These are phyloP conservation scores for Drosophila grimshawi DNA, from an alignment of 1,140 invertebrate genomes.

Conservation along the genomic window DNA sequence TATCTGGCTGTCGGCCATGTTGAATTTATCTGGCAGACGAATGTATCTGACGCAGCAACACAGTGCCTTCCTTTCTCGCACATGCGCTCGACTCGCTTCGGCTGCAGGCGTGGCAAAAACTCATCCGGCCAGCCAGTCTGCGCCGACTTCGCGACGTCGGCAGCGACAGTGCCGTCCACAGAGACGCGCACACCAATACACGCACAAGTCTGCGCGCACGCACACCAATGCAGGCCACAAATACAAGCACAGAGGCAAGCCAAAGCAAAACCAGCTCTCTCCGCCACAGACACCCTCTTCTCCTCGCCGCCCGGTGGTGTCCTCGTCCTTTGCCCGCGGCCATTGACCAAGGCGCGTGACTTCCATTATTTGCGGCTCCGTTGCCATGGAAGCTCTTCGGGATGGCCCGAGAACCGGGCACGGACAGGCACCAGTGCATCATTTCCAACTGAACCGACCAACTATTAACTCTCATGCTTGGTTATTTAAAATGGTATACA, in stretches of 20 bases:
- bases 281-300: neutral
- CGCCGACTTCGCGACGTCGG: slow-evolving; percentile 29
- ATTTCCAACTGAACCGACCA: slow-evolving; percentile 20
- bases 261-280: slow-evolving; percentile 23
- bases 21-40: slow-evolving; percentile 67
- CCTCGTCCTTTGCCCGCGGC: slow-evolving; percentile 2
- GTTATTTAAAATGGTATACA: neutral
- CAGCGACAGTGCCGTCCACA: slow-evolving; percentile 42
- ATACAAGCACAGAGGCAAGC: neutral
- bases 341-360: slow-evolving; percentile 57
- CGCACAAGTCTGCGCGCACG: slow-evolving; percentile 48
- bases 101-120: slow-evolving; percentile 66
- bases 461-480: neutral
- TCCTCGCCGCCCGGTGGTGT: too few species aligned
- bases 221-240: slow-evolving; percentile 17
- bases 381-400: slow-evolving; percentile 51
- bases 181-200: slow-evolving; percentile 56
- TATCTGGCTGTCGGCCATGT: slow-evolving; percentile 70
- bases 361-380: slow-evolving; percentile 58
- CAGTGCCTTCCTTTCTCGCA: slow-evolving; percentile 72
- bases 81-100: slow-evolving; percentile 57
- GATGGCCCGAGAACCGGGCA: slow-evolving; percentile 15
- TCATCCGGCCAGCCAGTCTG: slow-evolving; percentile 37
- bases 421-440: slow-evolving; percentile 15
- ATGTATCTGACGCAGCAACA: slow-evolving; percentile 41